These are phyloP conservation scores for Leucoraja ocellata DNA, from an alignment of 2,797 vertebrate genomes.

Conservation along the genomic window DNA sequence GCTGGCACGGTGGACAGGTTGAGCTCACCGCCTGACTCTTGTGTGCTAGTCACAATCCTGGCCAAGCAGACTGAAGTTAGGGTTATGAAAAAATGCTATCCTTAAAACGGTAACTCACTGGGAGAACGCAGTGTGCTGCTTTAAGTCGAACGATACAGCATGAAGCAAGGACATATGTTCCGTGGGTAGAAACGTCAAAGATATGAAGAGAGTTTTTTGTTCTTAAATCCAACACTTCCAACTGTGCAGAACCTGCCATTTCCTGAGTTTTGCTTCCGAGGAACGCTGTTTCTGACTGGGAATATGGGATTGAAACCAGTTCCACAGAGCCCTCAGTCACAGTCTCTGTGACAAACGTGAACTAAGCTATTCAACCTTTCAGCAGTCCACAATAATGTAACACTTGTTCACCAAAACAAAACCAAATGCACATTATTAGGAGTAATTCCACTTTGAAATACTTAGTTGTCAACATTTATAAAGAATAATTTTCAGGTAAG, in stretches of 20 bases:
- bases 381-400: not conserved
- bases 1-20: not conserved
- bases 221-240: not conserved
- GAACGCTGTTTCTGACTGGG: not conserved
- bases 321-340: not conserved
- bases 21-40: not conserved
- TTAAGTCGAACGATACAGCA: not conserved
- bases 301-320: not conserved
- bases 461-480: not conserved
- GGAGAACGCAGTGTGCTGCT: not conserved
- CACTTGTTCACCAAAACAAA: not conserved
- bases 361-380: not conserved
- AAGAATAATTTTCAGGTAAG: not conserved
- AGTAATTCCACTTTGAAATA: not conserved
- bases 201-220: not conserved
- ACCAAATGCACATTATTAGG: too few species aligned
- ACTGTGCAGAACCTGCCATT: not conserved
- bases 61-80: not conserved
- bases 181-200: not conserved
- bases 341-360: not conserved
- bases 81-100: not conserved
- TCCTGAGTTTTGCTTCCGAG: not conserved
- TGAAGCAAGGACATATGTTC: not conserved
- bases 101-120: too few species aligned
- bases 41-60: not conserved